Evolutionary conservation across 1,140 invertebrate genomes (phyloP), one percentile per base, ranked within the genome.

Genomic region (Hylaeus anthracinus): DNA sequence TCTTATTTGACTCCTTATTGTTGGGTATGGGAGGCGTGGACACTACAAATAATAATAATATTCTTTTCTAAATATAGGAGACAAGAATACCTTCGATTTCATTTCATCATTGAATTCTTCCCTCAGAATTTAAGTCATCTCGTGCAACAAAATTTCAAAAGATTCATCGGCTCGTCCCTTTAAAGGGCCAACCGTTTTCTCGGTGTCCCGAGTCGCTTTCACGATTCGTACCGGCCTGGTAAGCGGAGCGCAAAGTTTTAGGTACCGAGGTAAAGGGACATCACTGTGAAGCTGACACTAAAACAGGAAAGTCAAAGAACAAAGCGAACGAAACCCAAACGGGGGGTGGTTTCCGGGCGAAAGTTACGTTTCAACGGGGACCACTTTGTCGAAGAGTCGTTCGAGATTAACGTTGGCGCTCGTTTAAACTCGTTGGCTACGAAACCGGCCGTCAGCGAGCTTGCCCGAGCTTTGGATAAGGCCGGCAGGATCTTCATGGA

Each of bases 381-480:
- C 15, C 53, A 51, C 43, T 56, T 5, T 6, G n/a, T 56, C n/a
- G n/a, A n/a, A 12, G 6, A 26, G 41, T 67, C 58, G 61, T 45
- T n/a, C n/a, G 26, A 43, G 61, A 51, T 39, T 26, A 74, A 73
- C 53, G 43, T 8, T 58, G 73, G 39, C 48, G 39, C 66, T 48
- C 41, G n/a, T 65, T 74, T 51, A 5, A 58, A 81, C 73, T 79
- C 75, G 75, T 82, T 82, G 81, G 76, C 75, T 66, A 79, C 69
- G 81, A 82, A 82, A 82, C 69, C 75, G 81, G 69, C 63, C 63
- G 56, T 82, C 56, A 55, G 45, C 61, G 83, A 90, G 82, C 74
- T 89, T 79, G 87, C 86, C 86, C 74, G 86, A 90, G 86, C 87
- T 90, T 89, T 88, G 84, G 58, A 67, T 56, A 55, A 77, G 74